These are phyloP conservation scores for Polypterus bichir DNA, from an alignment of 2,113 vertebrate species.

Conservation along the genomic window DNA sequence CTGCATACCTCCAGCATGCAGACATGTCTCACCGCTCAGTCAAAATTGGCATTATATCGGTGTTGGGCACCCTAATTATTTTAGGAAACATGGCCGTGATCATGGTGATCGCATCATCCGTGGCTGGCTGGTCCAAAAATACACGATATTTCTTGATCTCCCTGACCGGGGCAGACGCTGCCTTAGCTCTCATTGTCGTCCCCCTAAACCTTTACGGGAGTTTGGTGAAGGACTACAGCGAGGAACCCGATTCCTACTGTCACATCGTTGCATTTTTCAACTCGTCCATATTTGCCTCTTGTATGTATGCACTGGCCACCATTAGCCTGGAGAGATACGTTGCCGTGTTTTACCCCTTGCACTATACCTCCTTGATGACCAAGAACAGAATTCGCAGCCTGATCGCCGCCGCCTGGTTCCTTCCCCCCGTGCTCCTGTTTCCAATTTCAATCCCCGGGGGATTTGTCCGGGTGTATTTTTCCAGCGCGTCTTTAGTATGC, in stretches of 20 bases:
- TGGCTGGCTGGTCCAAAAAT: constrained; percentile 64
- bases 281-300: constrained; percentile 54
- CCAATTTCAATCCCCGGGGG: constrained; percentile 52
- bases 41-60: constrained; percentile 50
- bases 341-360: constrained; percentile 60
- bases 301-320: constrained; percentile 59
- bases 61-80: constrained; percentile 53
- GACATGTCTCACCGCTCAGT: constrained; percentile 39
- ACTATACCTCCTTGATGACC: constrained; percentile 51
- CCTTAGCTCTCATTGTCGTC: constrained; percentile 62
- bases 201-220: constrained; percentile 63
- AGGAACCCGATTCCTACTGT: constrained; percentile 46
- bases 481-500: constrained; percentile 58
- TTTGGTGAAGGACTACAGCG: constrained; percentile 43
- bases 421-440: constrained; percentile 47
- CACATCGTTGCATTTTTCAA: constrained; percentile 61
- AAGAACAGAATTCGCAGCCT: constrained; percentile 39
- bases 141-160: constrained; percentile 61
- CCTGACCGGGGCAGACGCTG: constrained; percentile 59
- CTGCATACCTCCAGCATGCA: constrained; percentile 22
- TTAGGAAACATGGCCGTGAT: constrained; percentile 60
- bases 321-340: constrained; percentile 65
- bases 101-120: constrained; percentile 54
- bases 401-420: constrained; percentile 56
- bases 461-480: constrained; percentile 61